These are phyloP conservation scores for Lamellibrachia columna DNA, from an alignment of 2,888 invertebrate genomes.

Conservation along the genomic window DNA sequence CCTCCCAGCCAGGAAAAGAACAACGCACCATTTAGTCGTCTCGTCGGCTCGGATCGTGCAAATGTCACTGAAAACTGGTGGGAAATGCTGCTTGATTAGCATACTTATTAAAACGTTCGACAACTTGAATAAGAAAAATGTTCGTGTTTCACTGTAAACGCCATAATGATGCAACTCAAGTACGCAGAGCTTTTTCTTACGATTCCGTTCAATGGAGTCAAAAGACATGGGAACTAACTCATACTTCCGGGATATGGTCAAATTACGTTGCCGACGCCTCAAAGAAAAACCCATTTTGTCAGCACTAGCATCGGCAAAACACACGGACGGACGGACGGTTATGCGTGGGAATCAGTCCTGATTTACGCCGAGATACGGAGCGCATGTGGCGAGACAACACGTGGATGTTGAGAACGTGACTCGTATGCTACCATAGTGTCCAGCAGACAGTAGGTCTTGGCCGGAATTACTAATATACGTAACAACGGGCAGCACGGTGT, in stretches of 20 bases:
- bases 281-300: background rate
- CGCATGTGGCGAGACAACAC: background rate
- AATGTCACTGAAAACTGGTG: too few species aligned
- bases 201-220: background rate
- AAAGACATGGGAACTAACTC: background rate
- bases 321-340: background rate
- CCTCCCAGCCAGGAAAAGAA: too few species aligned
- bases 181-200: background rate
- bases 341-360: background rate
- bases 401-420: background rate
- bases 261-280: too few species aligned
- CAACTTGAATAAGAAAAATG: background rate
- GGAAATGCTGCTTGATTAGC: too few species aligned
- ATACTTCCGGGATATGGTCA: too few species aligned
- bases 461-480: conserved; percentile 12
- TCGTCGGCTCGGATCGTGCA: too few species aligned
- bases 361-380: background rate
- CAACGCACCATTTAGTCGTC: too few species aligned
- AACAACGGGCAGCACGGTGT: background rate
- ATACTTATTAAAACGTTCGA: background rate
- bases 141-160: background rate
- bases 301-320: background rate
- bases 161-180: background rate
- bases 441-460: background rate
- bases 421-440: background rate